These are phyloP conservation scores for Ostrea edulis DNA, from an alignment of 1,140 invertebrate genomes.

Conservation along the genomic window DNA sequence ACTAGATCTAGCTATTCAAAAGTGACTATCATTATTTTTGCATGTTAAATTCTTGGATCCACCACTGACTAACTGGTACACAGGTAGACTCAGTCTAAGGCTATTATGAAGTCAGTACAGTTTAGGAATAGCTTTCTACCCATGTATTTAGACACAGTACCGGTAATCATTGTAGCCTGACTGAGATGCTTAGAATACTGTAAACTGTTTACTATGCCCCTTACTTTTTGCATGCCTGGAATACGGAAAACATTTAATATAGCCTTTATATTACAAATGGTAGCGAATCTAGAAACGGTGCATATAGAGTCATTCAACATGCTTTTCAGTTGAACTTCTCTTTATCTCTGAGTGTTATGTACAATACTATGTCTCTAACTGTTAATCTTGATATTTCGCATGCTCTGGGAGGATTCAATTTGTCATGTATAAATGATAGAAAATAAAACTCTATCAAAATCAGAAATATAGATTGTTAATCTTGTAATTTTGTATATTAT, in stretches of 20 bases:
- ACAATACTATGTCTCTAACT: no score
- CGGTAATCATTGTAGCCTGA: not conserved
- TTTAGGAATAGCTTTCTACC: not conserved
- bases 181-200: not conserved
- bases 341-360: no score
- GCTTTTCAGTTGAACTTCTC: no score
- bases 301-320: not conserved
- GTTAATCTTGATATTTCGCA: no score
- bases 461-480: no score
- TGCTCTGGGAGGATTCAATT: no score
- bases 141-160: not conserved
- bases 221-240: conserved; percentile 1
- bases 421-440: no score
- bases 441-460: no score
- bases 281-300: not conserved
- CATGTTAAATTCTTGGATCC: not conserved
- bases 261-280: not conserved
- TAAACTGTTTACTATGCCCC: not conserved
- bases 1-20: not conserved
- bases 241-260: not conserved
- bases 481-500: no score
- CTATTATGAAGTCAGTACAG: not conserved
- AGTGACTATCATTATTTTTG: not conserved
- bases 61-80: not conserved
- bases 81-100: not conserved